A percentile compares a stretch with the other conserved stretches of the same genome.
phyloP scores from a whole-genome alignment of 2,797 vertebrate genomes.

The Catostomus latipinnis region DNA sequence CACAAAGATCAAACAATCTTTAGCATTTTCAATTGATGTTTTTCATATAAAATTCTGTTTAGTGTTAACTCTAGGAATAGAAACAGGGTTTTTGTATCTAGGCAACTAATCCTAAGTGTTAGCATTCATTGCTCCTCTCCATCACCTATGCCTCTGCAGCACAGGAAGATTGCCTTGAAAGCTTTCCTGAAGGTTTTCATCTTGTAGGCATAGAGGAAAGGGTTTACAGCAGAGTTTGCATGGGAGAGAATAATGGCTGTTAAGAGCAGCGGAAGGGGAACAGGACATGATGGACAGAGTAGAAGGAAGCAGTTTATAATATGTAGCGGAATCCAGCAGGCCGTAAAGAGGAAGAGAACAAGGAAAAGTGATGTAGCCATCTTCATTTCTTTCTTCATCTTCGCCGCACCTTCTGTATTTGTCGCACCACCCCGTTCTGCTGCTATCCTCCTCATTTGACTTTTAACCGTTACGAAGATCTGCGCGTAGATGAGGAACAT shows the following conservation, averaged over 20 bases:
- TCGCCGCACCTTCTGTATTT: slow-evolving; percentile 54
- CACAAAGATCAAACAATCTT: background rate
- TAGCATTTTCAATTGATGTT: background rate
- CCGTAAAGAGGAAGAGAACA: slow-evolving; percentile 81
- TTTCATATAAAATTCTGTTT: background rate
- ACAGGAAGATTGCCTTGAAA: slow-evolving; percentile 76
- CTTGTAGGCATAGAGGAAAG: slow-evolving; percentile 76
- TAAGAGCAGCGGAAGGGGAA: slow-evolving; percentile 76
- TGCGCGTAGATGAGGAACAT: slow-evolving; percentile 80
- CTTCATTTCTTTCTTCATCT: slow-evolving; percentile 72
- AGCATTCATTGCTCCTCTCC: slow-evolving; percentile 49
- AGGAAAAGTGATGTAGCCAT: slow-evolving; percentile 79
- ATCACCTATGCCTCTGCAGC: slow-evolving; percentile 59
- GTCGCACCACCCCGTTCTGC: slow-evolving; percentile 55
- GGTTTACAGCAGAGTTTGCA: slow-evolving; percentile 82
- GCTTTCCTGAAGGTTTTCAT: slow-evolving; percentile 79
- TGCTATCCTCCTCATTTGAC: slow-evolving; percentile 71
- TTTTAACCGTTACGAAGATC: slow-evolving; percentile 75
- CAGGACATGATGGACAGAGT: slow-evolving; percentile 70
- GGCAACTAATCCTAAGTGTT: too few species aligned
- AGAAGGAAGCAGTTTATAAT: slow-evolving; percentile 82
- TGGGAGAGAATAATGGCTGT: slow-evolving; percentile 81
- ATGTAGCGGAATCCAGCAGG: slow-evolving; percentile 83
- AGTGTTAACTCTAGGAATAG: background rate
- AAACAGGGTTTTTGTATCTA: background rate